A percentile compares a stretch with the other conserved stretches of the same genome.
phyloP scores from a whole-genome alignment of 2,113 vertebrate species.

The Clarias magur region DNA sequence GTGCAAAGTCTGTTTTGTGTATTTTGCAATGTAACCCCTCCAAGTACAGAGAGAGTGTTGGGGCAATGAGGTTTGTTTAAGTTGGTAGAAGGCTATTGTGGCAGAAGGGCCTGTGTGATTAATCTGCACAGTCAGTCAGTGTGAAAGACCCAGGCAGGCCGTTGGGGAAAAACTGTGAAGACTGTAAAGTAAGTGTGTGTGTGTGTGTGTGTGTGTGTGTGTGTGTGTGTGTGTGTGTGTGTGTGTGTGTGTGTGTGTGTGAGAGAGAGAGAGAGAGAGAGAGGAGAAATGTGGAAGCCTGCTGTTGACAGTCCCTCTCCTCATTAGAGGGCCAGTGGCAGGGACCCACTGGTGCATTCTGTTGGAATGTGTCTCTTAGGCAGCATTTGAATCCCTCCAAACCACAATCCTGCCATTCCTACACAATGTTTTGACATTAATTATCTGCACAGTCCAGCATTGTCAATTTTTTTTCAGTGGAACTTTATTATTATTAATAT shows the following conservation, averaged over 20 bases:
- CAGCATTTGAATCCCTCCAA: conserved; percentile 56
- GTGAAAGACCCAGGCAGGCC: conserved; percentile 64
- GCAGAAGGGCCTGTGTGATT: conserved; percentile 68
- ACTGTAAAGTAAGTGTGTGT: conserved; percentile 41
- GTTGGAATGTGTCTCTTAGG: conserved; percentile 69
- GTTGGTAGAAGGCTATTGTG: conserved; percentile 52
- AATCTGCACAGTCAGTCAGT: conserved; percentile 66
- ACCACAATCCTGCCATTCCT: conserved; percentile 56
- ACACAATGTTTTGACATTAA: conserved; percentile 73
- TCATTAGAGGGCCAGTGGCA: conserved; percentile 73
- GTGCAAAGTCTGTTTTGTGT: too few species aligned
- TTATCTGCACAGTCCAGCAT: conserved; percentile 63
- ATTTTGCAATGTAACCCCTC: not conserved
- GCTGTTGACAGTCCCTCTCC: conserved; percentile 75
- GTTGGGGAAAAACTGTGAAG: conserved; percentile 56
- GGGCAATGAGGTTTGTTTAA: conserved; percentile 48
- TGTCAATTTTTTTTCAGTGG: conserved; percentile 48
- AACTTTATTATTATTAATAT: conserved; percentile 27
- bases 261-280: conserved; percentile 33
- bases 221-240: too few species aligned
- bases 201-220: not conserved
- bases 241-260: too few species aligned
- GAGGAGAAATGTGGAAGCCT: conserved; percentile 39
- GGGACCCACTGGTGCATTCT: conserved; percentile 68
- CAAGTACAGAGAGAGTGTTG: conserved; percentile 59